These are phyloP conservation scores for Axinella damicornis DNA, from an alignment of 37 sponge, comb jelly and placozoan genomes.

Conservation along the genomic window DNA sequence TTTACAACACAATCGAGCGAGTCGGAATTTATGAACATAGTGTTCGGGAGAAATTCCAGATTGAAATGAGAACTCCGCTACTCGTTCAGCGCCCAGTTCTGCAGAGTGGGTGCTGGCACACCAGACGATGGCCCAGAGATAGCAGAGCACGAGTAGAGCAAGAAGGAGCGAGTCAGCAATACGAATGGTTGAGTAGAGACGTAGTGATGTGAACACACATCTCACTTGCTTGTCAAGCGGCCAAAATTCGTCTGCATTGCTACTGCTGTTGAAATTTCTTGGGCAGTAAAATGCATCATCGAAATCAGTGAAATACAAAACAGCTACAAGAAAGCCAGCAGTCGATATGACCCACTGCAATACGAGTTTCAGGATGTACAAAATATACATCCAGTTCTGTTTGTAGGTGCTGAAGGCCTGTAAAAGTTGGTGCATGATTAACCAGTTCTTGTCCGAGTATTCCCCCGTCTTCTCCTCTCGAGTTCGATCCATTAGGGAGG, in stretches of 20 bases:
- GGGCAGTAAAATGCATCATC: slow-evolving; percentile 43
- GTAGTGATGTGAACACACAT: slow-evolving; percentile 53
- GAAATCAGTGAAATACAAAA: slow-evolving; percentile 28
- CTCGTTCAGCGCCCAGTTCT: slow-evolving; percentile 18
- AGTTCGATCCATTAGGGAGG: slow-evolving; percentile 1
- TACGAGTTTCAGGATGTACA: slow-evolving; percentile 3
- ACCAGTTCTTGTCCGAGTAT: slow-evolving; percentile 13
- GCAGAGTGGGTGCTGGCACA: slow-evolving; percentile 10
- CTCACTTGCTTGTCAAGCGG: slow-evolving; percentile 2
- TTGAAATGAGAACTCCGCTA: slow-evolving; percentile 38
- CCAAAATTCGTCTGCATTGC: background rate
- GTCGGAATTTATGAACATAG: background rate
- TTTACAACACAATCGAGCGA: no score
- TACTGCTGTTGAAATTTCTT: slow-evolving; percentile 3
- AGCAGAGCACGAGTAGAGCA: background rate
- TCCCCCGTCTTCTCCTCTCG: slow-evolving; percentile 43
- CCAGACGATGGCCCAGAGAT: slow-evolving; percentile 16
- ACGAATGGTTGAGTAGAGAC: slow-evolving; percentile 21
- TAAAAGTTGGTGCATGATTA: background rate
- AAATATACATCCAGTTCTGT: background rate
- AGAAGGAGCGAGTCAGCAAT: slow-evolving; percentile 34
- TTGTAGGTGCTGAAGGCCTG: background rate
- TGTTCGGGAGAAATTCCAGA: slow-evolving; percentile 17
- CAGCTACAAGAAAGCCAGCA: background rate
- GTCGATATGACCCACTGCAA: slow-evolving; percentile 1